Base-by-base conservation (phyloP, 2,797 vertebrate genomes). In the Ambastaia sidthimunki region DNA sequence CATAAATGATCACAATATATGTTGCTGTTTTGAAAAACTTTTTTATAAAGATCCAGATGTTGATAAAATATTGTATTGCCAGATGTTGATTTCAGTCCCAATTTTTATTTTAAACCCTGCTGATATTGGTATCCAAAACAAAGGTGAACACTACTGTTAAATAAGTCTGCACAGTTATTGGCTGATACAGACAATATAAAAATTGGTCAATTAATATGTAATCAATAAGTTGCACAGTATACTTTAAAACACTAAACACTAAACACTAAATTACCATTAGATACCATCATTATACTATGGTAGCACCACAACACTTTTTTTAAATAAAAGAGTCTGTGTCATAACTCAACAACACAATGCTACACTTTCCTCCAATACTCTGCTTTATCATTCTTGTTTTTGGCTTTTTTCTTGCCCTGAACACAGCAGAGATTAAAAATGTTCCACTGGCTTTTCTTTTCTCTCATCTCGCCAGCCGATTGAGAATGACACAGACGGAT, bases 391-490 rank as follows among this genome's bases (percentile, higher is more conserved):
- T 66, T 83, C 19, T 59, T 50, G 23, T 63, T 60, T 55, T 11
- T 50, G 59, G 25, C n/a, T 10, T 12, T 76, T 25, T 70, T 44
- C 34, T 70, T 3, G 57, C 44, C 67, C 16, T 34, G 63, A 65
- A 77, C 50, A 77, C 62, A 63, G 80, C 48, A 34, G 68, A 81
- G 74, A 81, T 77, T 76, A 81, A 77, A 81, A 66, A 63, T 77
- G 74, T 71, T 77, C 74, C 23, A 47, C 74, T 71, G 60, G 59
- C 44, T 80, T 74, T 69, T 57, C 44, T 48, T 52, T 60, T 60
- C 41, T 73, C 4, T 25, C 2, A 44, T 73, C 68, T 68, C 41
- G 15, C 68, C 69, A 72, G 74, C 60, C 31, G 47, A 52, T 71
- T 71, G 76, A 71, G 70, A 60, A 54, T 15, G 67, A 78, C 19